Base-by-base conservation (phyloP, 2,797 vertebrate genomes). In the Sebastolobus alascanus region DNA sequence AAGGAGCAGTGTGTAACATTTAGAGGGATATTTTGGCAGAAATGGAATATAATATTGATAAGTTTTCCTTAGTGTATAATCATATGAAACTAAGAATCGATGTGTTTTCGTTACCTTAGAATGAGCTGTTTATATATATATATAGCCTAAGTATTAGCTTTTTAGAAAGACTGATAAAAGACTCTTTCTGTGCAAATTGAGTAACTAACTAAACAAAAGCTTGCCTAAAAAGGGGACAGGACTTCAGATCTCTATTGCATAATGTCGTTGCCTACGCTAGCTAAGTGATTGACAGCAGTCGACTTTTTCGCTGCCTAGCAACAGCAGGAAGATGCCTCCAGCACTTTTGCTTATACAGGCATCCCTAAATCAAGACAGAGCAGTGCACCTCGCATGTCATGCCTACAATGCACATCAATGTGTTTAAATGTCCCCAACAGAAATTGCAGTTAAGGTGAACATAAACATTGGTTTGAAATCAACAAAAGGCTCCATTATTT, bases 281-380 rank as follows among this genome's bases (percentile, higher is more conserved):
- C 13, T 20, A 20, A 50, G 54, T 81, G 68, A 82, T 1, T 67
- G 71, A 69, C 71, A 73, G 59, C 33, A 63, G 22, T 66, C 11
- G 5, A 66, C 43, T 46, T 55, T 56, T 29, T 55, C 13, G 33
- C n/a, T 31, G 2, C 35, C 20, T 18, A 20, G 35, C 8, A 2
- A 63, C 52, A 27, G 22, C 14, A 50, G 31, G 13, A 27, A 29
- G 14, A 55, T n/a, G 13, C 67, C 72, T 68, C 22, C 7, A 64
- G 70, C 63, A 67, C 25, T 56, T 79, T 35, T 75, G 6, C 29
- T 40, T 4, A 25, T 59, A 12, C 58, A 69, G 46, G 3, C 58
- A 58, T 38, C 31, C 7, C 12, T 27, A 77, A 64, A 64, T 52
- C 29, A 76, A 75, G 37, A 7, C 58, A 38, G 61, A 72, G 69